These are phyloP conservation scores for Halocynthia aurantium DNA, from an alignment of 23 tunicate species.

Conservation along the genomic window DNA sequence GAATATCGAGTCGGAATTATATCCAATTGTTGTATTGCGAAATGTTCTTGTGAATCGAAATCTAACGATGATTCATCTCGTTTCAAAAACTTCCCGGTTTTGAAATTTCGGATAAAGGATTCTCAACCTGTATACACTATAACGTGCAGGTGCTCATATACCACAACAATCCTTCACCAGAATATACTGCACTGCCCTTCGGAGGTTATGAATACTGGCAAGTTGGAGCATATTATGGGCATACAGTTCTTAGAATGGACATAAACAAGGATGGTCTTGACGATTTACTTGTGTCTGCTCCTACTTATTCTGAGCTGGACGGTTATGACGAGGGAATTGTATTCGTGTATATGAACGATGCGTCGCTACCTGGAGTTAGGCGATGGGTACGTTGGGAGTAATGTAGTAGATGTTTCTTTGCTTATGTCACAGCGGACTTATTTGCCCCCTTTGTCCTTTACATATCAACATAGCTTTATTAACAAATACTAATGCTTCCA, in stretches of 20 bases:
- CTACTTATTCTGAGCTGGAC: slow-evolving; percentile 18
- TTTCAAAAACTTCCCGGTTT: neutral
- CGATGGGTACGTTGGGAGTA: slow-evolving; percentile 12
- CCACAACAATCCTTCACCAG: neutral
- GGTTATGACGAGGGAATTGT: slow-evolving; percentile 39
- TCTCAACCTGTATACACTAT: neutral
- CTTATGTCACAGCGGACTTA: no score
- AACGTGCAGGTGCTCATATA: slow-evolving; percentile 8
- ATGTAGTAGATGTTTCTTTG: no score
- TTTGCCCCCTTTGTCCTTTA: no score
- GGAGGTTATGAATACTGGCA: slow-evolving; percentile 15
- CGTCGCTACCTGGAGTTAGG: neutral
- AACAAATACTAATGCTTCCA: no score
- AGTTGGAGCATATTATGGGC: slow-evolving; percentile 30
- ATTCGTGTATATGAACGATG: slow-evolving; percentile 32
- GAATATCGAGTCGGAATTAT: no score
- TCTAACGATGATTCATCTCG: neutral
- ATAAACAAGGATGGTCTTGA: slow-evolving; percentile 24
- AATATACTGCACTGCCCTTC: neutral
- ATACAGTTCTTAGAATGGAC: slow-evolving; percentile 20
- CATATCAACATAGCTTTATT: no score
- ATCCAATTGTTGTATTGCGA: no score
- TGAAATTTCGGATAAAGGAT: neutral
- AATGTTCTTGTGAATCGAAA: no score
- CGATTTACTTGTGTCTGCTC: slow-evolving; percentile 29